A percentile compares a stretch with the other conserved stretches of the same genome.
These are phyloP conservation scores for Slavum lentiscoides DNA, from an alignment of 2,888 invertebrate genomes.

Conservation along the genomic window DNA sequence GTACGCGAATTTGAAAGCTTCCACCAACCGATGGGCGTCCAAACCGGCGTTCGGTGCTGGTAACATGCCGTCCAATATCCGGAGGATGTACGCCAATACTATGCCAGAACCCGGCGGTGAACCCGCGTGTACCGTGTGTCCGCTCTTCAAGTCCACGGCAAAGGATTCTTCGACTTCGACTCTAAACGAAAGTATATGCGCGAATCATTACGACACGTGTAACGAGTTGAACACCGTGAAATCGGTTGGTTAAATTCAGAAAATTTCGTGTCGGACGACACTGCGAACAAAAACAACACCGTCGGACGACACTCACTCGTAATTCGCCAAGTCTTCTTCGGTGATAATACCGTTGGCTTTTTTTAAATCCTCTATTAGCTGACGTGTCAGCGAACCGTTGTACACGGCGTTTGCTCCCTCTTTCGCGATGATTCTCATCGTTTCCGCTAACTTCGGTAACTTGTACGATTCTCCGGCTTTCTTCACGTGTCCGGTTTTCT, in stretches of 20 bases:
- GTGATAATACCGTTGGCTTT: slow-evolving; percentile 76
- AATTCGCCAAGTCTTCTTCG: slow-evolving; percentile 74
- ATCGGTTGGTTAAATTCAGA: no score
- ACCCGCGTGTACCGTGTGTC: slow-evolving; percentile 10
- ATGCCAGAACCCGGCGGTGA: slow-evolving; percentile 81
- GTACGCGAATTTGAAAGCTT: slow-evolving; percentile 90
- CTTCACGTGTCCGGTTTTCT: slow-evolving; percentile 66
- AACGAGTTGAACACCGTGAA: no score
- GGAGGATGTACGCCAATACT: slow-evolving; percentile 78
- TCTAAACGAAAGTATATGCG: neutral
- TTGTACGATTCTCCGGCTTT: slow-evolving; percentile 69
- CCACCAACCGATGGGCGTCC: slow-evolving; percentile 75
- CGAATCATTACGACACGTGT: neutral
- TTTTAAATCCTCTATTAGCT: slow-evolving; percentile 71
- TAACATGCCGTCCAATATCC: slow-evolving; percentile 69
- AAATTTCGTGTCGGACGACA: no score
- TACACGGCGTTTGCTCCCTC: slow-evolving; percentile 76
- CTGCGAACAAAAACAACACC: no score
- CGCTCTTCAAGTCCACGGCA: slow-evolving; percentile 1
- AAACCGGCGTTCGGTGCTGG: slow-evolving; percentile 63
- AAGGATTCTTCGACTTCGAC: slow-evolving; percentile 18
- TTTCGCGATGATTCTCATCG: slow-evolving; percentile 70
- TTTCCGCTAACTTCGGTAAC: slow-evolving; percentile 70
- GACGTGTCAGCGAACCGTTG: slow-evolving; percentile 70
- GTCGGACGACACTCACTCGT: slow-evolving; percentile 69